Evolutionary conservation across 1,140 invertebrate genomes (phyloP).

Genomic region (Phymastichus coffea): DNA sequence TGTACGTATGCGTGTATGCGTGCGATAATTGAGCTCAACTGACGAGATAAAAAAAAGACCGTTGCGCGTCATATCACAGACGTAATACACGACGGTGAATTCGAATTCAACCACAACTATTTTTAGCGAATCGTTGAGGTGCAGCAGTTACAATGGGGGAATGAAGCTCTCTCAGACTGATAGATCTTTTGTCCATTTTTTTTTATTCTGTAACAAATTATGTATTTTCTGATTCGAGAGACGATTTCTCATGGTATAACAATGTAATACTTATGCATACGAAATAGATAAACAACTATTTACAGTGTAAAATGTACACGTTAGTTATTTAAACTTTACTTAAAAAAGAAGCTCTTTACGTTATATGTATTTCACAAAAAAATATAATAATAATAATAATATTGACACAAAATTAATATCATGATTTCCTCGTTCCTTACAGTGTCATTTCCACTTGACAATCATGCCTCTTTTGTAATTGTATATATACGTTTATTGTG

Average conservation of each 20-base stretch:
- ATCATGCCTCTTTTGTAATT: slow-evolving; percentile 4
- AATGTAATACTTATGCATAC: slow-evolving; percentile 6
- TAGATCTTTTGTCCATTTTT: background rate
- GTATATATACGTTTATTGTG: too few relatives aligned
- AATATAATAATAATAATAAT: background rate
- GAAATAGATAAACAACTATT: slow-evolving; percentile 14
- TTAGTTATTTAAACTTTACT: too few relatives aligned
- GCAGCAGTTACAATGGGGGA: background rate
- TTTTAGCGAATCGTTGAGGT: slow-evolving; percentile 6
- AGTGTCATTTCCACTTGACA: too few relatives aligned
- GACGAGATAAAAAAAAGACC: slow-evolving; percentile 5
- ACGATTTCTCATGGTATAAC: background rate
- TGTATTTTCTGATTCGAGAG: background rate
- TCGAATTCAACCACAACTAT: slow-evolving; percentile 5
- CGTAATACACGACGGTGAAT: background rate
- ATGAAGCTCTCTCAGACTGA: too few relatives aligned
- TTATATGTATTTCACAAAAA: too few relatives aligned
- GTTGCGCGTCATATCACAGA: background rate
- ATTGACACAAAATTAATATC: slow-evolving; percentile 17
- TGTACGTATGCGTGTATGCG: too few relatives aligned
- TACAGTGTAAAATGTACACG: background rate
- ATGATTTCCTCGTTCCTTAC: slow-evolving; percentile 1
- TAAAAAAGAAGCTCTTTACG: too few relatives aligned
- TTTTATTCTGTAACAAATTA: slow-evolving; percentile 15
- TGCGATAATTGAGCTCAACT: slow-evolving; percentile 34